Conservation (phyloP, 1,140 invertebrate genomes). For the Diabrotica virgifera region DNA sequence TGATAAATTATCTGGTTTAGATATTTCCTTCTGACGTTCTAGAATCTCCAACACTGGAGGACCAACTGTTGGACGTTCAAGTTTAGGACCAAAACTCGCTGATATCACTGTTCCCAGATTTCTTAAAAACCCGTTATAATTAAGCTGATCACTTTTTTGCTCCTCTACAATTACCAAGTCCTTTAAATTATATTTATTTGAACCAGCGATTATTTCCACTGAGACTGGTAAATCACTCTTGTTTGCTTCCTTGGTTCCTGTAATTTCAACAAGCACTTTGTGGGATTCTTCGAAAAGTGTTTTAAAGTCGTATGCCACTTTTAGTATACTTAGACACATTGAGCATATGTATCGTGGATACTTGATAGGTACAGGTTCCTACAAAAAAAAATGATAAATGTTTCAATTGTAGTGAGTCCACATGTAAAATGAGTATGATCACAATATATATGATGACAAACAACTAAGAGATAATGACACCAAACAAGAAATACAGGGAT, state of each 20-base stretch:
- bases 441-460: too few relatives aligned
- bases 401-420: not conserved
- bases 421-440: too few relatives aligned
- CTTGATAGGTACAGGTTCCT: not conserved
- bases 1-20: not conserved
- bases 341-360: not conserved
- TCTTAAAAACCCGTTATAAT: not conserved
- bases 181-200: not conserved
- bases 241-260: not conserved
- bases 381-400: not conserved
- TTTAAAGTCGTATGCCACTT: not conserved
- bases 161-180: not conserved
- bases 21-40: not conserved
- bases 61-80: too few relatives aligned
- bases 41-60: too few relatives aligned
- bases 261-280: not conserved
- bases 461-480: too few relatives aligned
- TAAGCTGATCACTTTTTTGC: not conserved
- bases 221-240: not conserved
- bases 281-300: not conserved
- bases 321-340: not conserved
- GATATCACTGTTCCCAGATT: not conserved
- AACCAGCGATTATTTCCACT: not conserved
- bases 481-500: too few relatives aligned
- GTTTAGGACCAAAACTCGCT: not conserved